These are phyloP conservation scores for Phyllotreta striolata DNA, from an alignment of 2,888 invertebrate species.

Conservation along the genomic window DNA sequence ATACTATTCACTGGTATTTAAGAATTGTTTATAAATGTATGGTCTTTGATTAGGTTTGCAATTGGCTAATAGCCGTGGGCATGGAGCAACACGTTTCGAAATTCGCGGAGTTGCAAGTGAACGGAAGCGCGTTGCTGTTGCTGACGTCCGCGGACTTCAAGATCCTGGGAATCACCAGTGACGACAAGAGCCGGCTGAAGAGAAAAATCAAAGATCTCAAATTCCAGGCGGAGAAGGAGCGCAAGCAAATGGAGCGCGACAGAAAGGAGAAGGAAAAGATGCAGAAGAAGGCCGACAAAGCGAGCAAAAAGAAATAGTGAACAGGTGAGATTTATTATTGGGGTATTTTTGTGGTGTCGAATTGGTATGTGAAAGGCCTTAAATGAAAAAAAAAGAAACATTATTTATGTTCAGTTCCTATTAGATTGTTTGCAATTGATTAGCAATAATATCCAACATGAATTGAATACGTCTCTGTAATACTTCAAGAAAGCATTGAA, in stretches of 20 bases:
- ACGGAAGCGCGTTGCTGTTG: constrained; percentile 84
- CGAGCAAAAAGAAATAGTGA: constrained; percentile 69
- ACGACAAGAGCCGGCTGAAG: constrained; percentile 85
- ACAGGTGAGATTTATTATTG: no score
- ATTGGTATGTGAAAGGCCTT: no score
- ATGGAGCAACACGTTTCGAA: constrained; percentile 88
- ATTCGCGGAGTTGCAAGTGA: constrained; percentile 88
- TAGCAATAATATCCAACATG: no score
- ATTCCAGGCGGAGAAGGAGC: constrained; percentile 74
- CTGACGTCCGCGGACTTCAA: constrained; percentile 94
- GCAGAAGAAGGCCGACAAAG: constrained; percentile 83
- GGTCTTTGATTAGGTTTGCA: constrained; percentile 75
- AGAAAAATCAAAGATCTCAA: constrained; percentile 86
- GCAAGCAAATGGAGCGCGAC: constrained; percentile 83
- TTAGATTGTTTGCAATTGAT: no score
- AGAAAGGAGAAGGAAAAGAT: constrained; percentile 84
- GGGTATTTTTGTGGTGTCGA: no score
- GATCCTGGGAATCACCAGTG: constrained; percentile 78
- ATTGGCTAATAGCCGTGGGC: constrained; percentile 86
- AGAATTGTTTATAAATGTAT: no score
- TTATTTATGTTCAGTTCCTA: no score
- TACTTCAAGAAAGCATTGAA: no score
- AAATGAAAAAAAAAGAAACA: no score
- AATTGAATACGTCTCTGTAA: no score
- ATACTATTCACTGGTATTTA: no score